Evolutionary conservation across 2,113 vertebrate genomes (phyloP).

Genomic region (Glareola pratincola): DNA sequence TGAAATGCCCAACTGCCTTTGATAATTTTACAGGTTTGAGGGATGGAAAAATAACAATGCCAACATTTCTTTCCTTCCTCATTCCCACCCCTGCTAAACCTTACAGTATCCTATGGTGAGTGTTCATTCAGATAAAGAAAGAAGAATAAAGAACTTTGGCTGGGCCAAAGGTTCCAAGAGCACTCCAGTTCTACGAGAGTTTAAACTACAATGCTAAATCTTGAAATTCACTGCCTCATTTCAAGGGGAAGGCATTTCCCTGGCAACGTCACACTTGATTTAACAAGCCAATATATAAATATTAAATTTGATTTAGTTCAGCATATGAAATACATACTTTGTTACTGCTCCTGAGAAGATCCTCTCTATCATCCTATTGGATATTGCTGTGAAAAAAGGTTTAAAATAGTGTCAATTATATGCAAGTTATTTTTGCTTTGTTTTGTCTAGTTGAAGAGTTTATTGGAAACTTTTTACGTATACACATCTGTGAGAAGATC

Average conservation of each 20-base stretch:
- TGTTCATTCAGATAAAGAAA: background rate
- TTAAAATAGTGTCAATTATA: background rate
- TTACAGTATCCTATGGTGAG: background rate
- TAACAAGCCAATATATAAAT: background rate
- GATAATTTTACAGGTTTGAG: background rate
- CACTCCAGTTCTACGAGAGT: background rate
- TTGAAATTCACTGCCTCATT: background rate
- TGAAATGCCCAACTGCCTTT: background rate
- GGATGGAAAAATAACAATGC: background rate
- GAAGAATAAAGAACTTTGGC: background rate
- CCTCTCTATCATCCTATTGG: constrained; percentile 88
- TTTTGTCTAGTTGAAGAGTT: background rate
- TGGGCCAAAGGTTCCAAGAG: background rate
- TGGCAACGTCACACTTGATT: background rate
- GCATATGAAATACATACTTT: constrained; percentile 68
- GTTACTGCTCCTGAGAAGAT: constrained; percentile 96
- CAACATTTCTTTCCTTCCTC: background rate
- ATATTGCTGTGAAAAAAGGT: constrained; percentile 79
- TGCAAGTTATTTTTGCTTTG: background rate
- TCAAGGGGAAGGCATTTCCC: background rate
- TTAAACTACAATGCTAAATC: background rate
- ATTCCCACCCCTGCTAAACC: background rate
- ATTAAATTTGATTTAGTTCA: background rate
- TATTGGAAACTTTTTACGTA: background rate
- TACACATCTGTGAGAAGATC: background rate